These are phyloP conservation scores for Clarias batrachus DNA, from an alignment of 2,113 vertebrate species.

Conservation along the genomic window DNA sequence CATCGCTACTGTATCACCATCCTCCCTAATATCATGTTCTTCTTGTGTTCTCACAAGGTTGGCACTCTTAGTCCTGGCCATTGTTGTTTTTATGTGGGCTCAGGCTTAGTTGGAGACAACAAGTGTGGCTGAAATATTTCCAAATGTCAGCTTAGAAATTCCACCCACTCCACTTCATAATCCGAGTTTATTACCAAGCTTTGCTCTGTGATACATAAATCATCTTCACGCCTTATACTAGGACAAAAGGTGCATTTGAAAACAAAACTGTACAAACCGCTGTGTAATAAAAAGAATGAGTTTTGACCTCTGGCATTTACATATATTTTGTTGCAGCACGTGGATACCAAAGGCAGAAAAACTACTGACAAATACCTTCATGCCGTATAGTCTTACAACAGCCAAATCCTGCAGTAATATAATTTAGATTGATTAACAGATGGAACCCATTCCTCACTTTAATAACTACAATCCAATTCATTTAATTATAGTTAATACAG, in stretches of 20 bases:
- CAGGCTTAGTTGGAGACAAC: constrained; percentile 31
- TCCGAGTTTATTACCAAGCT: constrained; percentile 53
- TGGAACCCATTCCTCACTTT: not conserved
- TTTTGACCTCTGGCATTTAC: constrained; percentile 1
- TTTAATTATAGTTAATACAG: not conserved
- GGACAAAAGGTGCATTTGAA: constrained; percentile 46
- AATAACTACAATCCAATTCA: no score
- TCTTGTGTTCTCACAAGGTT: constrained; percentile 25
- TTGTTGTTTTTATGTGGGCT: constrained; percentile 32
- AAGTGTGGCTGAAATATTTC: constrained; percentile 43
- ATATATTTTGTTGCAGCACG: not conserved
- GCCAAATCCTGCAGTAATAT: not conserved
- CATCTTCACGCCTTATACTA: constrained; percentile 47
- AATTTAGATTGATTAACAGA: not conserved
- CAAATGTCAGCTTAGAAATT: constrained; percentile 51
- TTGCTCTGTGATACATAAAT: constrained; percentile 45
- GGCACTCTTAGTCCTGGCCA: constrained; percentile 6
- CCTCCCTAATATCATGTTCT: not conserved
- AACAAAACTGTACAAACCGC: constrained; percentile 45
- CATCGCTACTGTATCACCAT: not conserved
- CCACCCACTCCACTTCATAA: constrained; percentile 52
- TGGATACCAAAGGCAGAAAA: not conserved
- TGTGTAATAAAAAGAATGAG: constrained; percentile 17
- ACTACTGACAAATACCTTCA: not conserved
- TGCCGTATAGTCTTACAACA: not conserved